These are phyloP conservation scores for Galaxias olidus DNA, from an alignment of 2,797 vertebrate species.

Conservation along the genomic window DNA sequence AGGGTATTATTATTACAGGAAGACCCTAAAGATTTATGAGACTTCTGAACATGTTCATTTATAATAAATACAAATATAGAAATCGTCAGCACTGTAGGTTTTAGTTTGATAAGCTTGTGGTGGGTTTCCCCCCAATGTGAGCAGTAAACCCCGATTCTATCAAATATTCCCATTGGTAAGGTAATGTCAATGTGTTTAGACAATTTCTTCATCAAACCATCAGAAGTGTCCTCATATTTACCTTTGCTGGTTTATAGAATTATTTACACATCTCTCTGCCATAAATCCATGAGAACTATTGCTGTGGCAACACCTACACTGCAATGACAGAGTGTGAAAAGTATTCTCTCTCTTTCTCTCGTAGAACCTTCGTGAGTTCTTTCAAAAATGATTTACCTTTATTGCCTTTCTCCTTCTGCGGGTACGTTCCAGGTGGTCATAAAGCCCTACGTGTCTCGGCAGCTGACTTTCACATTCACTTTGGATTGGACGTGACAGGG, in stretches of 20 bases:
- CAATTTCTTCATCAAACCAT: not conserved
- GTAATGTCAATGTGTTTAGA: not conserved
- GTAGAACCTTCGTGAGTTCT: not conserved
- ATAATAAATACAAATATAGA: no score
- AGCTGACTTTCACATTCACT: slow-evolving; percentile 12
- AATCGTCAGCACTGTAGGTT: no score
- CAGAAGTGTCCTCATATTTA: not conserved
- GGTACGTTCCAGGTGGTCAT: not conserved
- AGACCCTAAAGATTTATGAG: no score
- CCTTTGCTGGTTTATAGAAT: not conserved
- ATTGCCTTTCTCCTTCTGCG: slow-evolving; percentile 1
- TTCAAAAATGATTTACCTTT: slow-evolving; percentile 9
- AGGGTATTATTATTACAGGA: no score
- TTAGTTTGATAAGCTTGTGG: no score
- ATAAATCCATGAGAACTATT: not conserved
- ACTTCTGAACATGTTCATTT: no score
- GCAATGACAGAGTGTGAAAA: not conserved
- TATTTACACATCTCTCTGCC: not conserved
- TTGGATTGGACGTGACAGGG: not conserved
- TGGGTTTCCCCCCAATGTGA: not conserved
- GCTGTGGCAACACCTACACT: not conserved
- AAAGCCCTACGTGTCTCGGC: not conserved
- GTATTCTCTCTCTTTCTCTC: not conserved
- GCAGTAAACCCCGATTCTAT: not conserved
- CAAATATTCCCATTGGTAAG: not conserved